Conservation (phyloP, 2,888 invertebrate genomes). For the Microctonus brassicae region DNA sequence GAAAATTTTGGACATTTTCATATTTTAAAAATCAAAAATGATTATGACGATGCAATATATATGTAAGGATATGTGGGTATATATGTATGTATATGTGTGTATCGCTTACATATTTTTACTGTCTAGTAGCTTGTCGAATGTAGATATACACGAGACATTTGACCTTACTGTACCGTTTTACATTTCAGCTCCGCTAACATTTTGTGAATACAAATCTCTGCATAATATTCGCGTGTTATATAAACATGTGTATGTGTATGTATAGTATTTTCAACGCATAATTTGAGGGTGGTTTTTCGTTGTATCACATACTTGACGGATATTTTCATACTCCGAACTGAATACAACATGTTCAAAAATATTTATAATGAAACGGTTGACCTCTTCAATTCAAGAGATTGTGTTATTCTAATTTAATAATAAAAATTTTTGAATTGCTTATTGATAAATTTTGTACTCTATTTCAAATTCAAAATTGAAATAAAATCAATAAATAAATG, state of each 20-base stretch:
- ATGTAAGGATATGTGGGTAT: too few species aligned
- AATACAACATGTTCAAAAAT: too few species aligned
- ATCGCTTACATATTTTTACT: background rate
- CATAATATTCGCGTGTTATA: background rate
- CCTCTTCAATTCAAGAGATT: too few species aligned
- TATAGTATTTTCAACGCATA: background rate
- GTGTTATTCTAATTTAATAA: too few species aligned
- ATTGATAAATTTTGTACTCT: too few species aligned
- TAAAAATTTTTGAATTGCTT: too few species aligned
- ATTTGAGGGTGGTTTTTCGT: too few species aligned
- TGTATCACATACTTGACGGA: too few species aligned
- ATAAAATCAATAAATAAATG: too few species aligned
- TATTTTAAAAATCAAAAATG: background rate
- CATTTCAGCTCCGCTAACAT: background rate
- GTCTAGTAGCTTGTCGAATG: background rate
- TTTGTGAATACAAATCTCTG: background rate
- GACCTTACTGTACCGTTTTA: background rate
- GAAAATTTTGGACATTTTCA: conserved; percentile 6
- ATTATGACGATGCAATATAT: background rate
- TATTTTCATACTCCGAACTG: too few species aligned
- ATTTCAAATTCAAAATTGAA: too few species aligned
- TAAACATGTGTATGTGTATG: background rate
- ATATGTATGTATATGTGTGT: background rate
- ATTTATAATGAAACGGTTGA: too few species aligned
- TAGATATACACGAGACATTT: background rate